Evolutionary conservation across 2,888 invertebrate species (phyloP).

Genomic region (Drymonia ruficornis): DNA sequence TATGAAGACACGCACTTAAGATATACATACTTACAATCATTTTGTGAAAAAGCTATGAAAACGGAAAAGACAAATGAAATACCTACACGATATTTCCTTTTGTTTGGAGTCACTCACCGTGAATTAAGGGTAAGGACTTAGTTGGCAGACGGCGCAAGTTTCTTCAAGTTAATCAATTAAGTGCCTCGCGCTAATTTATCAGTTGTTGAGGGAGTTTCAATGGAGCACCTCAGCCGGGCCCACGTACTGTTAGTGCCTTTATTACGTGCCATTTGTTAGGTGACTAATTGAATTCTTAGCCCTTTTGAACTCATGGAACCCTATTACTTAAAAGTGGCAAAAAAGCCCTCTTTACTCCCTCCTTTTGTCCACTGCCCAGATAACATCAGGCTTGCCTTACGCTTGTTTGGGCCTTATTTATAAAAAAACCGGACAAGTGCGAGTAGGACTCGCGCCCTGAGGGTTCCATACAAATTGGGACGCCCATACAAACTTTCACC

Average conservation of each 20-base stretch:
- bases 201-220: constrained; percentile 1
- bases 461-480: too few species aligned
- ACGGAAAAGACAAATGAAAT: background rate
- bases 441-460: too few species aligned
- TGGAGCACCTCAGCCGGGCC: background rate
- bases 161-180: constrained; percentile 2
- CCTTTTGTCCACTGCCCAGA: too few species aligned
- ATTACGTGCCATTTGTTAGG: background rate
- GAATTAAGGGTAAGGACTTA: background rate
- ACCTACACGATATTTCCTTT: background rate
- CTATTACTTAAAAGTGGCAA: too few species aligned
- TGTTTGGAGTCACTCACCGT: constrained; percentile 1
- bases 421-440: too few species aligned
- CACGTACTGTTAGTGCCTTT: background rate
- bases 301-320: background rate
- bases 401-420: too few species aligned
- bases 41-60: background rate
- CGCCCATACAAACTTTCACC: too few species aligned
- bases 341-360: too few species aligned
- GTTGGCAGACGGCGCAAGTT: constrained; percentile 4
- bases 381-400: too few species aligned
- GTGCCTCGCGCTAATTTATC: constrained; percentile 1
- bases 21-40: too few species aligned
- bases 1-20: too few species aligned
- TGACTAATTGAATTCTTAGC: background rate